Evolutionary conservation across 2,888 invertebrate genomes (phyloP).

Genomic region (Portevinia maculata): DNA sequence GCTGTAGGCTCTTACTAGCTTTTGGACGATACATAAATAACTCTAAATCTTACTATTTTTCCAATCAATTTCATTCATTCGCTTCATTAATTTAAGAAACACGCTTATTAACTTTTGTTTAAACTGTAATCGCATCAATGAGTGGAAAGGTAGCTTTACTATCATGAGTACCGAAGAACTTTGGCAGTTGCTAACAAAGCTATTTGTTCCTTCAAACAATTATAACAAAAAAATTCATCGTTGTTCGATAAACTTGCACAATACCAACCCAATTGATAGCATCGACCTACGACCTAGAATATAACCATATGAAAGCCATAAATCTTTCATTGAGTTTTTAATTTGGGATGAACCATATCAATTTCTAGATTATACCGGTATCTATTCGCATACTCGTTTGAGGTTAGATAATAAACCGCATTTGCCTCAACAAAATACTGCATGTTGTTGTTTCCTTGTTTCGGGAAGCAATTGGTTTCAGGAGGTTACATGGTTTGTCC

Average conservation of each 20-base stretch:
- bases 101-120: too few species aligned
- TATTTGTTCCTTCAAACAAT: too few species aligned
- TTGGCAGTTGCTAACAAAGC: too few species aligned
- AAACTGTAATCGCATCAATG: too few species aligned
- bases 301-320: slow-evolving; percentile 56
- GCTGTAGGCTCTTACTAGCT: too few species aligned
- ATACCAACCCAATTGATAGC: slow-evolving; percentile 43
- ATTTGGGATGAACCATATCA: slow-evolving; percentile 31
- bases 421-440: slow-evolving; percentile 1
- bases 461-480: slow-evolving; percentile 48
- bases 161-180: too few species aligned
- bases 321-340: slow-evolving; percentile 35
- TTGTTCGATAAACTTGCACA: background rate
- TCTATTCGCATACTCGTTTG: background rate
- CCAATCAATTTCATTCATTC: too few species aligned
- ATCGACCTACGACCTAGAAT: slow-evolving; percentile 52
- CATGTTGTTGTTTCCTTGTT: slow-evolving; percentile 19
- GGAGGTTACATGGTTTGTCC: slow-evolving; percentile 25
- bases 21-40: too few species aligned
- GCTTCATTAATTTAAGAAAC: too few species aligned
- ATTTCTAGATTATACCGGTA: slow-evolving; percentile 26
- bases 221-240: too few species aligned
- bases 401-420: background rate
- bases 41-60: too few species aligned
- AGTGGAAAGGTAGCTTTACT: too few species aligned